Evolutionary conservation across 2,797 vertebrate species (phyloP), one percentile per base, ranked within the genome.

Genomic region (Squalus acanthias): DNA sequence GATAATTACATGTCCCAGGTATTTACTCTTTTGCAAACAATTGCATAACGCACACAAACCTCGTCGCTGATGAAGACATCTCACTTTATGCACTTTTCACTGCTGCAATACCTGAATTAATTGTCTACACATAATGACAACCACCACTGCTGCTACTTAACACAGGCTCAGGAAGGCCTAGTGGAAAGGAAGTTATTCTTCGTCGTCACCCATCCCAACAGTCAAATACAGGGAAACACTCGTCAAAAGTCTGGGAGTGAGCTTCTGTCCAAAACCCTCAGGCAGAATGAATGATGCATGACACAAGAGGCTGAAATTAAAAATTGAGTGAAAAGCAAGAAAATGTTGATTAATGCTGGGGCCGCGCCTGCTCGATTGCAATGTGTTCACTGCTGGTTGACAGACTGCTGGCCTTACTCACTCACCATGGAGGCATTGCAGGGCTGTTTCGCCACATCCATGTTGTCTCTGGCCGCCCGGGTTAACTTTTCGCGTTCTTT

Each of bases 381-480:
- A 0, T 9, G 82, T 63, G 57, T 1, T 24, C 20, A 69, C 1
- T 26, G 50, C 9, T 22, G n/a, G 24, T 67, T 46, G 91, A 46
- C 89, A 92, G 15, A 0, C 91, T 1, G 12, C 13, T 63, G 3
- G 15, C 57, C 6, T 12, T 29, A 33, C 17, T 33, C 76, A 24
- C 97, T 13, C 97, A 99, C 99, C 99, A 99, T 99, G 96, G 98
- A 98, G 4, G 97, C 97, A 97, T 99, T 99, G 96, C 99, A 99
- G 0, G 99, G 99, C 74, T 99, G 99, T 97, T 99, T 99, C 13
- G 99, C 99, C 97, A 99, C 97, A 96, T 99, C 99, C 0, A 99
- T 97, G 96, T 98, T 98, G 57, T 98, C 98, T 96, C 98, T 97
- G 69, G 98, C 99, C 33, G 99, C 99, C 96, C 99, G 98, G 74